phyloP scores from a whole-genome alignment of 2,888 invertebrate species.

The Brachycybe producta region DNA sequence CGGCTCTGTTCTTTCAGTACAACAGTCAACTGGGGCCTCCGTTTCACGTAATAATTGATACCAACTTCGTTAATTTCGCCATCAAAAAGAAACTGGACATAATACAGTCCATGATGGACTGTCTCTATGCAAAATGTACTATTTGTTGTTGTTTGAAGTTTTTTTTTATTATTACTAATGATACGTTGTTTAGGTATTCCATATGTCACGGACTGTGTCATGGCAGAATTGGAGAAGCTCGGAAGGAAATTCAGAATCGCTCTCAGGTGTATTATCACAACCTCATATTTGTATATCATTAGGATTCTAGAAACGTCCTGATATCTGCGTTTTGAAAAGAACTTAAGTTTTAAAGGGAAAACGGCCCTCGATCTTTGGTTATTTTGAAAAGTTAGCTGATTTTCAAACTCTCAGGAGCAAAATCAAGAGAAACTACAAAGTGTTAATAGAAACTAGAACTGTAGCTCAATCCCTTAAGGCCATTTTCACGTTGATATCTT shows the following conservation, averaged over 20 bases:
- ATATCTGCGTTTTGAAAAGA: not conserved
- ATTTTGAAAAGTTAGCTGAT: too few relatives aligned
- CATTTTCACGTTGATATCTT: not conserved
- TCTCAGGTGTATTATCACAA: constrained; percentile 48
- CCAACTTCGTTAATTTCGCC: constrained; percentile 97
- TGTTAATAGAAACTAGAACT: too few relatives aligned
- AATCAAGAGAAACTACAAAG: too few relatives aligned
- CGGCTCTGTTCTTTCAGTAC: constrained; percentile 93
- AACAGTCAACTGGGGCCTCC: constrained; percentile 97
- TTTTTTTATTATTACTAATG: constrained; percentile 1
- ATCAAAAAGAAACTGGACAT: constrained; percentile 96
- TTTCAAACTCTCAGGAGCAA: too few relatives aligned
- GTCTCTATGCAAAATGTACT: constrained; percentile 81
- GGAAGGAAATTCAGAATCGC: constrained; percentile 92
- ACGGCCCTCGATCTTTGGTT: too few relatives aligned
- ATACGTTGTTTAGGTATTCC: constrained; percentile 80
- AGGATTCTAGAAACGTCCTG: too few relatives aligned
- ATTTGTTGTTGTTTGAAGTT: not conserved
- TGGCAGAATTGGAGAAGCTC: constrained; percentile 93
- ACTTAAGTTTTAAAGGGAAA: too few relatives aligned
- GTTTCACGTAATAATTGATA: constrained; percentile 89
- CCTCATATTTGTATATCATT: not conserved
- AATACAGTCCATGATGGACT: constrained; percentile 96
- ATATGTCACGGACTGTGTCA: constrained; percentile 94
- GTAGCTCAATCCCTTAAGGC: too few relatives aligned